phyloP scores from a whole-genome alignment of 2,113 vertebrate species.

The Lepisosteus osseus region DNA sequence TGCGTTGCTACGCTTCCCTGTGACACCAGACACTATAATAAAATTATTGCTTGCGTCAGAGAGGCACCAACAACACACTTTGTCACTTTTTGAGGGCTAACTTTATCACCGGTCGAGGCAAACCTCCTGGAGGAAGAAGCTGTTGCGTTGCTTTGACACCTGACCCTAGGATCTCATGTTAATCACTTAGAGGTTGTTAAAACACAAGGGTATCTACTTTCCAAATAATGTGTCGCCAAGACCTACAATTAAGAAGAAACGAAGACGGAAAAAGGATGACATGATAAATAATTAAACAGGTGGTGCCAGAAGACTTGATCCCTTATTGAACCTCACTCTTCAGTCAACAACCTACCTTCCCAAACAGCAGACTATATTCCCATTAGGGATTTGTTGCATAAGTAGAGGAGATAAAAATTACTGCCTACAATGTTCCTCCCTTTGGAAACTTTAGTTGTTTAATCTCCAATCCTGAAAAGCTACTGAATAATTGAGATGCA shows the following conservation, averaged over 20 bases:
- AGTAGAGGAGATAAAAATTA: background rate
- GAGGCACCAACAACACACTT: constrained; percentile 82
- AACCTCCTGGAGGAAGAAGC: constrained; percentile 66
- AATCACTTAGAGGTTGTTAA: constrained; percentile 78
- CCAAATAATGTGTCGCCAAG: constrained; percentile 60
- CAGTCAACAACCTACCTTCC: constrained; percentile 3
- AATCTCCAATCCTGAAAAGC: no score
- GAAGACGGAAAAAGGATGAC: constrained; percentile 39
- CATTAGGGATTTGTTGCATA: constrained; percentile 6
- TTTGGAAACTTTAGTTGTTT: no score
- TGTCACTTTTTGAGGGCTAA: constrained; percentile 78
- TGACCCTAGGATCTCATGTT: constrained; percentile 77
- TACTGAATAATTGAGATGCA: no score
- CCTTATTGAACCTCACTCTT: constrained; percentile 28
- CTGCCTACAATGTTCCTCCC: no score
- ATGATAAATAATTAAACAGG: constrained; percentile 73
- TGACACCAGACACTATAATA: constrained; percentile 86
- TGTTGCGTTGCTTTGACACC: constrained; percentile 75
- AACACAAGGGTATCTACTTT: constrained; percentile 74
- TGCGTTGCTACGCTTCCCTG: constrained; percentile 73
- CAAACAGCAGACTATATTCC: background rate
- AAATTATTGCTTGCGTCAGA: constrained; percentile 85
- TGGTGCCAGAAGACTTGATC: constrained; percentile 54
- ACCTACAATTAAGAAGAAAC: constrained; percentile 68
- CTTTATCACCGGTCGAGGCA: constrained; percentile 69